Base-by-base conservation (phyloP, 1,140 invertebrate species). In the Saccostrea echinata region DNA sequence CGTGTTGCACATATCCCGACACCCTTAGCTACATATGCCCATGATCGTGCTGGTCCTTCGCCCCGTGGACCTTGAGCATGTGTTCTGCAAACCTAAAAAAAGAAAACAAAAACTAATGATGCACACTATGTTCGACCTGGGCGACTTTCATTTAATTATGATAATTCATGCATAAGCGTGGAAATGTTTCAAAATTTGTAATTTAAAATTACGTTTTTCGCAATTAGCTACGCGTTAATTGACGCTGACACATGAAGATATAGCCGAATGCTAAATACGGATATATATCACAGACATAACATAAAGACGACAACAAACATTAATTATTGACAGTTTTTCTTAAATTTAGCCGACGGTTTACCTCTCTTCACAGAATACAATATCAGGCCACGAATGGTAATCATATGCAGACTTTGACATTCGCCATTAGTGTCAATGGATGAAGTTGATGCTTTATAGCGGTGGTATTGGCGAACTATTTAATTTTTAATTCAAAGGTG, bases 301-400 rank as follows among this genome's bases (percentile, higher is more conserved):
- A 76, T 76, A 76, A 76, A 76, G 68, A 30, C 24, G 68, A 76
- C 68, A 76, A 76, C 68, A 76, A 76, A 30, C 68, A 76, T 76
- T 76, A 76, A 76, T 76, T 76, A 76, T 76, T 76, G 68, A 76
- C 68, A 76, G 68, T 76, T 76, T 64, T 76, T 76, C 68, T 76
- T 76, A 76, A 76, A 76, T 76, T 76, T 76, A 76, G 68, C 68
- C 68, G 68, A 16, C 68, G 68, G 30, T 76, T 76, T 27, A 76
- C 27, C 68, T 76, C 68, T 13, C 68, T 30, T 30, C 68, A 76
- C 68, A 76, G 68, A 76, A 30, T 33, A 30, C 68, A 76, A 30
- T 76, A 76, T 76, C 33, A 76, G 68, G 68, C 27, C 68, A 76
- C 24, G 68, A 76, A 61, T 30, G 11, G 27, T 4, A 76, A 76